Evolutionary conservation across 2,113 vertebrate species (phyloP), one percentile per base, ranked within the genome.

Genomic region (Catharus minimus): DNA sequence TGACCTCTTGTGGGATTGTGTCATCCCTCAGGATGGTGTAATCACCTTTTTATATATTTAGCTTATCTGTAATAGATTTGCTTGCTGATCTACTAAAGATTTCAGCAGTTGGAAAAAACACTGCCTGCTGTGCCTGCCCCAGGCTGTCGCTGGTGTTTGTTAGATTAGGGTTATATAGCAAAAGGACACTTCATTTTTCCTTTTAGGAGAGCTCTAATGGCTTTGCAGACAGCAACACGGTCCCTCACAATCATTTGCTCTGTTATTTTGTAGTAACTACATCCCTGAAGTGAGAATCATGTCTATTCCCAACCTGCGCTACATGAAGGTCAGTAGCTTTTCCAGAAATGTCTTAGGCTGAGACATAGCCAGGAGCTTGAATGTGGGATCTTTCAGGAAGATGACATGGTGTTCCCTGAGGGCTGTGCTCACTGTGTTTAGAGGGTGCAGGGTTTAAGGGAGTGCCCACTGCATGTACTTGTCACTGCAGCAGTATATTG

Each of bases 231-330:
- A 67, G 53, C 60, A 52, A 0, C 24, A 50, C 21, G 30, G n/a
- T 75, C 39, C 11, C 1, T 86, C 36, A 72, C 10, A 58, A 36
- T 67, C 38, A 5, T 72, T 82, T 93, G 18, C 86, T 96, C 80
- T 71, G 82, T 93, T 96, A 75, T 94, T 72, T 55, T 75, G 50
- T 73, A 99, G 99, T 95, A 99, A 98, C 96, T 99, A 99, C 68
- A 98, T 99, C 95, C 99, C 99, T 86, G 99, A 99, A 98, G 98
- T 99, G 93, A 98, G 99, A 97, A 99, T 99, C 95, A 99, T 99
- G 99, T 99, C 99, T 76, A 99, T 99, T 97, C 99, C 99, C 89
- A 99, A 99, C 92, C 98, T 99, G 91, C 99, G 99, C 89, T 98
- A 98, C 97, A 98, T 98, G 98, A 99, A 99, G 99, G 99, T 98